A percentile compares a stretch with the other conserved stretches of the same genome.
Conservation (phyloP, 30 jellyfish, hydroid and myxozoan species). For the Aurelia sp. region DNA sequence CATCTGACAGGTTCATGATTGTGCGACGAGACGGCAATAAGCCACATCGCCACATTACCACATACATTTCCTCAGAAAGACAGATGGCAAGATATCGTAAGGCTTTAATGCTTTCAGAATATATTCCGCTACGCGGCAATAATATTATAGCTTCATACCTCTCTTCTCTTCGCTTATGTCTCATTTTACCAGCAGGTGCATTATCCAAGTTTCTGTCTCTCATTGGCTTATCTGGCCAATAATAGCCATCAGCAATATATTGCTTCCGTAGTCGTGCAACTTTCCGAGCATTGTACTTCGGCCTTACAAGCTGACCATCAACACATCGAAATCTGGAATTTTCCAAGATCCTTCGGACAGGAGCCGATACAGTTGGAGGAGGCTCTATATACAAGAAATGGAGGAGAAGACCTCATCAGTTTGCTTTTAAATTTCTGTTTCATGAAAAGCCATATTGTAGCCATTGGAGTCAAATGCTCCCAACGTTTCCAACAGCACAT, state of each 20-base stretch:
- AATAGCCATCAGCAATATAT: constrained; percentile 79
- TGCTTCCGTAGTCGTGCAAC: constrained; percentile 70
- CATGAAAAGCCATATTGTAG: too few species aligned
- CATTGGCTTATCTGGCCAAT: constrained; percentile 91
- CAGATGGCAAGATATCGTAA: too few species aligned
- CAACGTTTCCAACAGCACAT: too few species aligned
- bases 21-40: too few species aligned
- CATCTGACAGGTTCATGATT: too few species aligned
- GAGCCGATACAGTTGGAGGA: constrained; percentile 72
- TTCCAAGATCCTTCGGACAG: constrained; percentile 62
- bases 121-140: too few species aligned
- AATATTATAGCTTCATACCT: constrained; percentile 15
- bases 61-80: too few species aligned
- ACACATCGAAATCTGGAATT: constrained; percentile 54
- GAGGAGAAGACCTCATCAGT: not conserved
- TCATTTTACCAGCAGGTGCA: constrained; percentile 64
- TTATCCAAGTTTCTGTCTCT: constrained; percentile 82
- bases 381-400: constrained; percentile 37
- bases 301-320: constrained; percentile 38
- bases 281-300: constrained; percentile 66
- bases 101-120: too few species aligned
- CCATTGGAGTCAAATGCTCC: too few species aligned
- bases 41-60: too few species aligned
- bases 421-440: not conserved
- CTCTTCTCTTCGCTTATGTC: constrained; percentile 53